Percentiles rank a stretch among this genome's conserved stretches.
These are phyloP conservation scores for Gila robusta DNA, from an alignment of 2,797 vertebrate species.

Conservation along the genomic window DNA sequence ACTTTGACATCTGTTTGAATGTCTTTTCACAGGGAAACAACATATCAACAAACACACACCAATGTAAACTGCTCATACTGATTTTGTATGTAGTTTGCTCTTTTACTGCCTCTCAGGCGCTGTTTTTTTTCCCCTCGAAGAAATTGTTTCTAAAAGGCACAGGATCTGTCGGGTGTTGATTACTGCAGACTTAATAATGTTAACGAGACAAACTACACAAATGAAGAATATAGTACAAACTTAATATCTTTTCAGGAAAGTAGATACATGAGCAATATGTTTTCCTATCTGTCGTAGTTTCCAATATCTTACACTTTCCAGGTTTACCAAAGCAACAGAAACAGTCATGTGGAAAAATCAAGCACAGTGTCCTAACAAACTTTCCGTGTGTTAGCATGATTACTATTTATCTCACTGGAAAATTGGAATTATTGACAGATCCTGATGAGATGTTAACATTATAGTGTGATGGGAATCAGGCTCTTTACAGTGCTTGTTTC, in stretches of 20 bases:
- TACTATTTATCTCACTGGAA: conserved; percentile 35
- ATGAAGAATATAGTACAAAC: background rate
- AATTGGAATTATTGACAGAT: conserved; percentile 47
- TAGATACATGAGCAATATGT: background rate
- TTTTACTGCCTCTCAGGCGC: conserved; percentile 6
- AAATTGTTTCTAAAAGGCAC: background rate
- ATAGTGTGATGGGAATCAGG: conserved; percentile 32
- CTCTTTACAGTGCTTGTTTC: conserved; percentile 32
- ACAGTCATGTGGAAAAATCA: background rate
- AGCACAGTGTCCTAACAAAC: conserved; percentile 20
- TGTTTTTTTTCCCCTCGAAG: background rate
- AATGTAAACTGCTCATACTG: conserved; percentile 41
- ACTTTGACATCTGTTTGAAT: conserved; percentile 61
- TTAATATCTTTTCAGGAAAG: background rate
- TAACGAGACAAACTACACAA: conserved; percentile 44
- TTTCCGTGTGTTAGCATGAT: conserved; percentile 18
- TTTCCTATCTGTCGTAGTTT: background rate
- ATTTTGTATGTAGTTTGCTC: conserved; percentile 43
- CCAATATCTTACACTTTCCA: background rate
- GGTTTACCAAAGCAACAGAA: conserved; percentile 11
- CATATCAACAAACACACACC: conserved; percentile 53
- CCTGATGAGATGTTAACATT: conserved; percentile 46
- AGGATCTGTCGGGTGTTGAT: conserved; percentile 28
- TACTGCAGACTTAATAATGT: conserved; percentile 33
- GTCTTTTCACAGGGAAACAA: conserved; percentile 57